A percentile compares a stretch with the other conserved stretches of the same genome.
phyloP scores from a whole-genome alignment of 2,888 invertebrate genomes.

The Eustalomyia histrio region DNA sequence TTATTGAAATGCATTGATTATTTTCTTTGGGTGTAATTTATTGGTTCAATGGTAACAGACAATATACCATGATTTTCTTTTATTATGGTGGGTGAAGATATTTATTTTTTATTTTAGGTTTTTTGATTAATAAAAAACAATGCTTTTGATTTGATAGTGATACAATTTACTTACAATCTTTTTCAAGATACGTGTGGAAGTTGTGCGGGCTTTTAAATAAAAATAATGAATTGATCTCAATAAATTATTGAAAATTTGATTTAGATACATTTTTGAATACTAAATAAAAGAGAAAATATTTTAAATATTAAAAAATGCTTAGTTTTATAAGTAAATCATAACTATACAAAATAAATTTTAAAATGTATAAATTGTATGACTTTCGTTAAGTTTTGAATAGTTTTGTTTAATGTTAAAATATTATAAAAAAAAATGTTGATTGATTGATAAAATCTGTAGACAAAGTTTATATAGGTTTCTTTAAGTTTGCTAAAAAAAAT shows the following conservation, averaged over 20 bases:
- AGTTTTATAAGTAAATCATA: background rate
- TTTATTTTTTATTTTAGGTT: background rate
- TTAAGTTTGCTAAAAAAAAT: too few relatives aligned
- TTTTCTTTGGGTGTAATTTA: slow-evolving; percentile 57
- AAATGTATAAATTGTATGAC: background rate
- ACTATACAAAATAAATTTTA: background rate
- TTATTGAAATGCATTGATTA: slow-evolving; percentile 27
- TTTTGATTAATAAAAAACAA: slow-evolving; percentile 24
- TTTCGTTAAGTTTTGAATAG: background rate
- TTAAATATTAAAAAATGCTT: background rate
- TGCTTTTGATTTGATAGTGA: slow-evolving; percentile 1
- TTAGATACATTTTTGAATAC: background rate
- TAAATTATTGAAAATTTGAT: slow-evolving; percentile 10
- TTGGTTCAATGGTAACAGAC: slow-evolving; percentile 60
- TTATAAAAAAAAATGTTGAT: too few relatives aligned
- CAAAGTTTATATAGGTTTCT: too few relatives aligned
- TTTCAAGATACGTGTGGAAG: background rate
- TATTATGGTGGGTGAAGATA: slow-evolving; percentile 48
- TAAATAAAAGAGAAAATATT: background rate
- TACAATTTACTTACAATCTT: background rate
- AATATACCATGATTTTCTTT: slow-evolving; percentile 47
- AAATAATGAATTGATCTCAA: background rate
- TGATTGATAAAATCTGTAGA: too few relatives aligned
- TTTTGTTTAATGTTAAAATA: background rate
- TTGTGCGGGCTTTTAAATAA: slow-evolving; percentile 26